Percentiles rank a stretch among this genome's conserved stretches.
Conservation (phyloP, 2,888 invertebrate genomes). For the Tipula lateralis region DNA sequence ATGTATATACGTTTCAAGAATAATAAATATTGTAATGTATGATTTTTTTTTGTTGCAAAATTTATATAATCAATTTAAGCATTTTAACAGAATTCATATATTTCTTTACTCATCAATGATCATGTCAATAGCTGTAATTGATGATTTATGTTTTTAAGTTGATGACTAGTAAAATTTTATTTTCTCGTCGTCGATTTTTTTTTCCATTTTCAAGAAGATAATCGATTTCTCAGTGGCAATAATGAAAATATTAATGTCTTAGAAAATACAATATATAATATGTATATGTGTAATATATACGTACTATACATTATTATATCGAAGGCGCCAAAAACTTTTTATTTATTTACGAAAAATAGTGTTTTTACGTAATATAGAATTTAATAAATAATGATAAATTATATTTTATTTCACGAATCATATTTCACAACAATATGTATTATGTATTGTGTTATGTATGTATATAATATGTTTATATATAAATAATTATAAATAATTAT, state of each 20-base stretch:
- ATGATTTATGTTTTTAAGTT: slow-evolving; percentile 24
- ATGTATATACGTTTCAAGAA: background rate
- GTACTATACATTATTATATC: background rate
- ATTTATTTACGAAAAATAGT: background rate
- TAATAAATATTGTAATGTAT: slow-evolving; percentile 11
- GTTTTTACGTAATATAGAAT: background rate
- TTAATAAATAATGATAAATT: slow-evolving; percentile 1
- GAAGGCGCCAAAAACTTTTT: background rate
- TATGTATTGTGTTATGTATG: background rate
- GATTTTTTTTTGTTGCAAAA: background rate
- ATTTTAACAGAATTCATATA: slow-evolving; percentile 24
- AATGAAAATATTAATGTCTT: slow-evolving; percentile 19
- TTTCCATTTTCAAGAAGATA: slow-evolving; percentile 3
- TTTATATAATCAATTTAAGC: slow-evolving; percentile 11
- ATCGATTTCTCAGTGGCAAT: background rate
- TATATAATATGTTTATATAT: too few species aligned
- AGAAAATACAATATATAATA: background rate
- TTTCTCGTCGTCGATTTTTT: background rate
- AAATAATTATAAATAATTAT: too few species aligned
- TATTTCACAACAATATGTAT: slow-evolving; percentile 11
- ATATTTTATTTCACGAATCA: background rate
- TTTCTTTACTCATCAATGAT: slow-evolving; percentile 15
- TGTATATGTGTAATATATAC: background rate
- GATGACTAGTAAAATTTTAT: slow-evolving; percentile 12
- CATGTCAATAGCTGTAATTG: slow-evolving; percentile 4